Evolutionary conservation across 1,140 invertebrate species (phyloP), one percentile per base, ranked within the genome.

Genomic region (Anastrepha ludens): DNA sequence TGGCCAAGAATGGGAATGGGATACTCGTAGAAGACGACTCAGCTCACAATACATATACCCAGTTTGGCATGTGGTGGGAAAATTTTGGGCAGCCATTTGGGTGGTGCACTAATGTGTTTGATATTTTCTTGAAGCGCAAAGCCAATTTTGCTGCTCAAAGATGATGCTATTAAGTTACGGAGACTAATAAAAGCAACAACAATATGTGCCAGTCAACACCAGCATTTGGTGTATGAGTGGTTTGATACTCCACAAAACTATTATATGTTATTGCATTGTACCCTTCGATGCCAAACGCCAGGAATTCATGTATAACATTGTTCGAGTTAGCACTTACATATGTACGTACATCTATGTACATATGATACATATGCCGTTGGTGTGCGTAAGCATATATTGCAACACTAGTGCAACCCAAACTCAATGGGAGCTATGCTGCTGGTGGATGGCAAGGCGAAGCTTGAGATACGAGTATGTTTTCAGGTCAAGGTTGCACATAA

Each of bases 401-500:
- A 29, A 29, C 29, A 29, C 29, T 29, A 29, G 1, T 39, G 29
- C 64, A 67, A 67, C 60, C 8, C n/a, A 7, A 67, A 39, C 44
- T 29, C n/a, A 55, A 41, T n/a, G 70, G 6, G 6, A 29, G 44
- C 41, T 5, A 50, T 74, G 74, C 17, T 55, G 74, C 50, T 81
- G 74, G 17, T 55, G n/a, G 47, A 81, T 55, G n/a, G 44, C 74
- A 50, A 55, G 17, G 74, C 47, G 29, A 55, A 81, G 41, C 74
- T 81, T 81, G 47, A 81, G 74, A 50, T 81, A 55, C 74, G 47
- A 81, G 74, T 81, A 81, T n/a, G 47, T 81, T 81, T 81, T 55
- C 74, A 81, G 74, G 74, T 81, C 74, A 81, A 81, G 74, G 74
- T 81, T 81, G 47, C 74, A 81, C 47, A 41, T 20, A 81, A 81